Percentiles rank a stretch among this genome's conserved stretches.
Conservation (phyloP, 2,888 invertebrate species). For the Tetrapedia diversipes region DNA sequence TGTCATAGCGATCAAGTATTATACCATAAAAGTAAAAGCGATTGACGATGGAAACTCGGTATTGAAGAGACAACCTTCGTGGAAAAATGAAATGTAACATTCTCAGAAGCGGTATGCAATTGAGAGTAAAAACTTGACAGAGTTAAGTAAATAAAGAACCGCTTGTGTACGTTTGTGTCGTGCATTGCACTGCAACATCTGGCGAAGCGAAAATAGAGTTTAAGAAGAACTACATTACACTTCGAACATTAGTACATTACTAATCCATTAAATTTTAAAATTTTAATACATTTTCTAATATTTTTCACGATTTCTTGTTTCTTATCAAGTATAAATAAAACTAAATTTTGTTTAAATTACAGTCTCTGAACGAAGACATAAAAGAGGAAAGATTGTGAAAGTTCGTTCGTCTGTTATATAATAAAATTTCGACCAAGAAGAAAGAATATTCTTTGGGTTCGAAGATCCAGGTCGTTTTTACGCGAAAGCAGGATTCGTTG, state of each 20-base stretch:
- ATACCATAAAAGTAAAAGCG: background rate
- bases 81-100: conserved; percentile 11
- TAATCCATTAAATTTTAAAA: no score
- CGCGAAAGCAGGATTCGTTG: conserved; percentile 39
- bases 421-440: background rate
- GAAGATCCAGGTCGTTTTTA: conserved; percentile 36
- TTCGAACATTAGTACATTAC: no score
- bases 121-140: background rate
- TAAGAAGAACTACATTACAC: background rate
- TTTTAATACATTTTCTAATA: no score
- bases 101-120: conserved; percentile 10
- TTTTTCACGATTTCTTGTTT: no score
- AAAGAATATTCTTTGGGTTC: background rate
- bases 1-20: background rate
- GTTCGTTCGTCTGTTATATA: background rate
- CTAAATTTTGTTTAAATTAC: no score
- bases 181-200: background rate
- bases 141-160: background rate
- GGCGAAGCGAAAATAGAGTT: background rate
- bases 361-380: background rate
- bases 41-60: background rate
- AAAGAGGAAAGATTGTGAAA: background rate
- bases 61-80: background rate
- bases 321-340: no score
- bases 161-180: no score